Conservation (phyloP, 2,113 vertebrate genomes). For the Argyrosomus japonicus region DNA sequence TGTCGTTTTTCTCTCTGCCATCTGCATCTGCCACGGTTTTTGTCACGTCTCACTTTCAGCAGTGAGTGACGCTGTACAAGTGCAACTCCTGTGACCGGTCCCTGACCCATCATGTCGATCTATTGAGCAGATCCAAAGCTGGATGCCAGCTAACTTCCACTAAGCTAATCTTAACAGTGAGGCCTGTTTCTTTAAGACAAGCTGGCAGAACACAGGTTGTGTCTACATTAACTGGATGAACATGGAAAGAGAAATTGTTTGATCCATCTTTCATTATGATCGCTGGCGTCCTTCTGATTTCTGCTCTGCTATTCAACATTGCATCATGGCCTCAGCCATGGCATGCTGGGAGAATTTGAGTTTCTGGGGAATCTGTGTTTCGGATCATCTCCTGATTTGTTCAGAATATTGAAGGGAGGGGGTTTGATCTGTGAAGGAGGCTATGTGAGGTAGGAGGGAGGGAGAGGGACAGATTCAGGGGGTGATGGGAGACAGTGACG, state of each 20-base stretch:
- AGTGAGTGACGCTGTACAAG: no score
- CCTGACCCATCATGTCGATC: no score
- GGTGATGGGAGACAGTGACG: not conserved
- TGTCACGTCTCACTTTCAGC: no score
- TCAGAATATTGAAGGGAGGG: not conserved
- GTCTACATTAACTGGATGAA: constrained; percentile 13
- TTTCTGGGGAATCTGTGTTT: constrained; percentile 30
- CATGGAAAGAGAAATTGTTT: constrained; percentile 19
- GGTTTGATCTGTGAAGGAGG: not conserved
- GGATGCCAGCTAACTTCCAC: no score
- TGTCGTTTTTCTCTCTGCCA: no score
- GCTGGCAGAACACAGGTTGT: not conserved
- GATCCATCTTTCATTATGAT: constrained; percentile 50
- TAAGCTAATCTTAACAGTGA: not conserved
- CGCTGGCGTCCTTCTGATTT: constrained; percentile 42
- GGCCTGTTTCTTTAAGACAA: not conserved
- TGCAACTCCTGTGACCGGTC: no score
- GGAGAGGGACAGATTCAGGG: not conserved
- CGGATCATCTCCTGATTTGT: constrained; percentile 40
- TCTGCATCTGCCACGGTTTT: no score
- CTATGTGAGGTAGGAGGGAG: not conserved
- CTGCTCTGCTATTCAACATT: constrained; percentile 40
- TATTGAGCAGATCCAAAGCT: no score
- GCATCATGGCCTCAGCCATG: constrained; percentile 34
- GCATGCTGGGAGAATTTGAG: constrained; percentile 22